Percentiles rank a stretch among this genome's conserved stretches.
Evolutionary conservation across 2,888 invertebrate species (phyloP).

Genomic region (Thysanoteuthis rhombus): DNA sequence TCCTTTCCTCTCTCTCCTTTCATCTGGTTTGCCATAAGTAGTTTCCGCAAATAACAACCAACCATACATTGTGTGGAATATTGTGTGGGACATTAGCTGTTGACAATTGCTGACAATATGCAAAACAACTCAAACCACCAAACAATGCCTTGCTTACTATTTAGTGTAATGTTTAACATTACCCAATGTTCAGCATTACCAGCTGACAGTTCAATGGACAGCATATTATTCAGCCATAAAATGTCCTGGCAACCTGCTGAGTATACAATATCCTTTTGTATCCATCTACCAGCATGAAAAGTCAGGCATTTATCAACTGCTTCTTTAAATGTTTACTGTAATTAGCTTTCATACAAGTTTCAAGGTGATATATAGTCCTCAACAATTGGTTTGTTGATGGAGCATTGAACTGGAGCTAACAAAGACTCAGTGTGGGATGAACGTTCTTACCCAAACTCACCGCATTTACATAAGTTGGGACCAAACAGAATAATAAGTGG

Average conservation of each 20-base stretch:
- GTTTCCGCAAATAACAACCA: not conserved
- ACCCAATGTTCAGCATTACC: not conserved
- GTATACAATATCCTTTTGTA: not conserved
- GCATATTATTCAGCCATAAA: conserved; percentile 12
- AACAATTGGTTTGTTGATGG: not conserved
- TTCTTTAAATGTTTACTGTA: not conserved
- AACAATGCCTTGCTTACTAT: not conserved
- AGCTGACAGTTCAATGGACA: not conserved
- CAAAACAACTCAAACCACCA: not conserved
- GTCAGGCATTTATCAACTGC: not conserved
- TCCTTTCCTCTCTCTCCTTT: too few species aligned
- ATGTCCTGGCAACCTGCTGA: not conserved
- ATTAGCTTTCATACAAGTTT: not conserved
- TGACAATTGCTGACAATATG: too few species aligned
- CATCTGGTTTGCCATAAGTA: not conserved
- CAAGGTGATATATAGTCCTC: not conserved
- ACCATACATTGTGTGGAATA: too few species aligned
- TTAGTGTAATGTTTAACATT: not conserved
- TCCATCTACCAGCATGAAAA: not conserved
- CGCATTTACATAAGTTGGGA: too few species aligned
- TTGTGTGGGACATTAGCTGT: not conserved
- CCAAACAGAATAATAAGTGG: too few species aligned
- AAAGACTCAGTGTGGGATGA: too few species aligned
- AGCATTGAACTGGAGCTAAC: not conserved
- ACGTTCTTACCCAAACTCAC: too few species aligned